phyloP scores from a whole-genome alignment of 1,140 invertebrate genomes.

The Paracyclopina nana region DNA sequence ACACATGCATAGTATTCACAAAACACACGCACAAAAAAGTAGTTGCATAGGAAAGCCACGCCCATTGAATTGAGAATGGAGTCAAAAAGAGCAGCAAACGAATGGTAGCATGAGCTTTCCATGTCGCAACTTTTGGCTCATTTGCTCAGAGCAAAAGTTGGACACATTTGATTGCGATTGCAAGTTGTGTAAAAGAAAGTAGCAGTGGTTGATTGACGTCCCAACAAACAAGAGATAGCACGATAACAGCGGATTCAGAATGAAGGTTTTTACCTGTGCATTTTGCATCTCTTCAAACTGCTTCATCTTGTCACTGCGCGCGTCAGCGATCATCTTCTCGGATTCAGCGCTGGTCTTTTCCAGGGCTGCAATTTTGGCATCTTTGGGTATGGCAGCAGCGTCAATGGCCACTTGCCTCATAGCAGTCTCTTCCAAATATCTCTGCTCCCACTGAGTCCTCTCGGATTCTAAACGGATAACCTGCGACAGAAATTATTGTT shows the following conservation, averaged over 20 bases:
- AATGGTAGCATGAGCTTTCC: not conserved
- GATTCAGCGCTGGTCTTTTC: constrained; percentile 65
- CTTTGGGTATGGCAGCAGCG: constrained; percentile 60
- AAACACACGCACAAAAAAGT: not conserved
- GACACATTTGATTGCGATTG: not conserved
- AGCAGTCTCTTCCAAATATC: constrained; percentile 63
- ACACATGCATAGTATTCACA: not conserved
- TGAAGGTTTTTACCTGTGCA: not conserved
- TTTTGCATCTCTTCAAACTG: constrained; percentile 52
- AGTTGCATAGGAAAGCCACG: not conserved
- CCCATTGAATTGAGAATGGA: not conserved
- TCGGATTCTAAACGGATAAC: constrained; percentile 42
- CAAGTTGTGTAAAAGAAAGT: not conserved
- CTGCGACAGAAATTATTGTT: not conserved
- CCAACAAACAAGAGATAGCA: not conserved
- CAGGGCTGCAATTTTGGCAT: constrained; percentile 61
- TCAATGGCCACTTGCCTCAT: constrained; percentile 60
- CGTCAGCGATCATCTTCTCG: constrained; percentile 66
- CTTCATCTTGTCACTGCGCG: constrained; percentile 58
- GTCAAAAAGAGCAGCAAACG: not conserved
- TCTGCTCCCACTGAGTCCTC: constrained; percentile 65
- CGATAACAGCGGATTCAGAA: not conserved
- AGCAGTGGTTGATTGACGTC: not conserved
- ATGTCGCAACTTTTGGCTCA: not conserved
- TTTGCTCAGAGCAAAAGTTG: not conserved